Evolutionary conservation across 2,888 invertebrate genomes (phyloP).

Genomic region (Acrocyrtus sp.): DNA sequence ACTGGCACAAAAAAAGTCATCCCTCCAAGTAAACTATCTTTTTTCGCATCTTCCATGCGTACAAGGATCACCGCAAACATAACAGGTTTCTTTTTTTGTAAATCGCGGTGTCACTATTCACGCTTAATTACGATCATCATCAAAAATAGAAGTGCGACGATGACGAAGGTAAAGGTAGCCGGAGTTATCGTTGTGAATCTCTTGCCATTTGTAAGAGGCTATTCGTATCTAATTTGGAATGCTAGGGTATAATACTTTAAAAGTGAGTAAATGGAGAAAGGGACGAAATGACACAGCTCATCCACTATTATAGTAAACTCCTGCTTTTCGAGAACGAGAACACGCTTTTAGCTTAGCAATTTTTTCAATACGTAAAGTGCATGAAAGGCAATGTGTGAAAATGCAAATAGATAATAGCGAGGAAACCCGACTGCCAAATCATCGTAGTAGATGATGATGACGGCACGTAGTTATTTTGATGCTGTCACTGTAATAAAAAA

Average conservation of each 20-base stretch:
- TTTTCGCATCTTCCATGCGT: background rate
- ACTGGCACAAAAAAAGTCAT: background rate
- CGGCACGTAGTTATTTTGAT: constrained; percentile 34
- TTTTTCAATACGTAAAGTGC: no score
- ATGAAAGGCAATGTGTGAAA: constrained; percentile 27
- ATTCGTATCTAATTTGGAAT: constrained; percentile 12
- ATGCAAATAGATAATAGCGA: constrained; percentile 29
- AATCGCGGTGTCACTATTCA: constrained; percentile 21
- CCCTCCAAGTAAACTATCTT: background rate
- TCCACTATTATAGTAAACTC: no score
- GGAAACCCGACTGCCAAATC: constrained; percentile 32
- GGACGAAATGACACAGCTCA: constrained; percentile 2
- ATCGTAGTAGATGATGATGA: constrained; percentile 29
- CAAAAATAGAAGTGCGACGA: constrained; percentile 14
- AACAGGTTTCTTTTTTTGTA: no score
- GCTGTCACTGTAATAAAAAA: constrained; percentile 24
- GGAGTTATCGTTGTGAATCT: constrained; percentile 11
- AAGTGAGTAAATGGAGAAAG: constrained; percentile 5
- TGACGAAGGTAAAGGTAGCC: constrained; percentile 24
- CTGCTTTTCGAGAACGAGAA: no score
- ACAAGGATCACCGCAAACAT: background rate
- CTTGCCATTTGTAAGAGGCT: constrained; percentile 3
- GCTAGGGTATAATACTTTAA: no score
- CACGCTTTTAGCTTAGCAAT: no score
- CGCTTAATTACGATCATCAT: constrained; percentile 21